phyloP scores from a whole-genome alignment of 2,113 vertebrate genomes.

The Grammomys surdaster region DNA sequence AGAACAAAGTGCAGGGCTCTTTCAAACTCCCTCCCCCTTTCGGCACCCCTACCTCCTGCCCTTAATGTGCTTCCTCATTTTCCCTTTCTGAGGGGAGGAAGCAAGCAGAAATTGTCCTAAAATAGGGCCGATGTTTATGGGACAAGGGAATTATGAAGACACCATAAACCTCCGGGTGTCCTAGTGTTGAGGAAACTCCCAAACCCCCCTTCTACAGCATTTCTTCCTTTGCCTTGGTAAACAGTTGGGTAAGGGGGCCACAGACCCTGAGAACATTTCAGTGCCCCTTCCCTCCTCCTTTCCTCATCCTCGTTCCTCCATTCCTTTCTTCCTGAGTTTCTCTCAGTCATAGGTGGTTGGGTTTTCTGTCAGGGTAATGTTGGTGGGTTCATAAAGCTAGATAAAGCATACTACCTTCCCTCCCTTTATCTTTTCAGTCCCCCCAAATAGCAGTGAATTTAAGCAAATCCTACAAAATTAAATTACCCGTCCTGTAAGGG shows the following conservation, averaged over 20 bases:
- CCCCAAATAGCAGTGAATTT: constrained; percentile 84
- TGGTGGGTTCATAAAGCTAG: constrained; percentile 80
- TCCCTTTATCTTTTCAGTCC: constrained; percentile 60
- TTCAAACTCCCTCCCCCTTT: constrained; percentile 59
- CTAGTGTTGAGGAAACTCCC: constrained; percentile 22
- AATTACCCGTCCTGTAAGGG: constrained; percentile 81
- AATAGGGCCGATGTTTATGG: constrained; percentile 67
- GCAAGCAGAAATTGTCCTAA: constrained; percentile 72
- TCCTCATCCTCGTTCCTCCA: background rate
- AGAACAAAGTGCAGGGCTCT: constrained; percentile 68
- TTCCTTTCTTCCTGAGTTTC: constrained; percentile 56
- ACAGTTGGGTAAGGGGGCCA: constrained; percentile 52
- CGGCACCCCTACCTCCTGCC: constrained; percentile 28
- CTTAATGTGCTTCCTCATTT: background rate
- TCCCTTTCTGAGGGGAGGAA: constrained; percentile 47
- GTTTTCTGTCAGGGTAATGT: constrained; percentile 80
- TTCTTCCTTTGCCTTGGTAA: constrained; percentile 65
- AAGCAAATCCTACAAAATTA: constrained; percentile 84
- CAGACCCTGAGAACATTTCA: constrained; percentile 46
- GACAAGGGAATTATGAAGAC: constrained; percentile 72
- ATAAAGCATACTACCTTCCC: constrained; percentile 64
- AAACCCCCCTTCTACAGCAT: background rate
- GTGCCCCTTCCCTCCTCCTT: too few species aligned
- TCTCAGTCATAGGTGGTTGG: constrained; percentile 61
- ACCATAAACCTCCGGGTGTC: constrained; percentile 77